Percentiles rank a stretch among this genome's conserved stretches.
phyloP scores from a whole-genome alignment of 1,140 invertebrate genomes.

The Eriosoma lanigerum region DNA sequence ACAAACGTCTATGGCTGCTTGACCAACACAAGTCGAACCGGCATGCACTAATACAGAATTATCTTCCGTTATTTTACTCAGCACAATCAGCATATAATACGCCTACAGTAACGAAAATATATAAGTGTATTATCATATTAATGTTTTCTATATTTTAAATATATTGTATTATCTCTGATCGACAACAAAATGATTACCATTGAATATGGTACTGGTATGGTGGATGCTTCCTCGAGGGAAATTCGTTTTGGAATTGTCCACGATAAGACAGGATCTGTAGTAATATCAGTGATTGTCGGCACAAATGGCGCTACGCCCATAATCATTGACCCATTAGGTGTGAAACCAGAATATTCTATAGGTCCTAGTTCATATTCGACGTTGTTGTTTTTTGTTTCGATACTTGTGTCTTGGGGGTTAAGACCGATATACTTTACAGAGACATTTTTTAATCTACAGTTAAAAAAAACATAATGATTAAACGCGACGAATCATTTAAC shows the following conservation, averaged over 20 bases:
- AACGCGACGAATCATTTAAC: no score
- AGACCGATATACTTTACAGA: slow-evolving; percentile 10
- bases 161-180: no score
- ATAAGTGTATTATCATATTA: no score
- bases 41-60: slow-evolving; percentile 65
- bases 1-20: slow-evolving; percentile 66
- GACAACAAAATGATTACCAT: slow-evolving; percentile 46
- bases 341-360: slow-evolving; percentile 50
- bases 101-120: slow-evolving; percentile 15
- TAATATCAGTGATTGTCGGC: slow-evolving; percentile 23
- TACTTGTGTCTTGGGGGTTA: background rate
- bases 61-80: background rate
- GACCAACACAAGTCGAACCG: slow-evolving; percentile 66
- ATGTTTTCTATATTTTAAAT: no score
- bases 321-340: background rate
- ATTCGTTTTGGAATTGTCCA: slow-evolving; percentile 63
- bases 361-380: slow-evolving; percentile 32
- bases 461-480: background rate
- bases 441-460: background rate
- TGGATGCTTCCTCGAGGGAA: slow-evolving; percentile 65
- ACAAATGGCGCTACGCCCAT: slow-evolving; percentile 51
- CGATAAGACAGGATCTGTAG: slow-evolving; percentile 43
- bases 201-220: slow-evolving; percentile 61
- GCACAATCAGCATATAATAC: slow-evolving; percentile 25
- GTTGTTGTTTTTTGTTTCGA: background rate